Evolutionary conservation across 2,797 vertebrate genomes (phyloP).

Genomic region (Lemur catta): DNA sequence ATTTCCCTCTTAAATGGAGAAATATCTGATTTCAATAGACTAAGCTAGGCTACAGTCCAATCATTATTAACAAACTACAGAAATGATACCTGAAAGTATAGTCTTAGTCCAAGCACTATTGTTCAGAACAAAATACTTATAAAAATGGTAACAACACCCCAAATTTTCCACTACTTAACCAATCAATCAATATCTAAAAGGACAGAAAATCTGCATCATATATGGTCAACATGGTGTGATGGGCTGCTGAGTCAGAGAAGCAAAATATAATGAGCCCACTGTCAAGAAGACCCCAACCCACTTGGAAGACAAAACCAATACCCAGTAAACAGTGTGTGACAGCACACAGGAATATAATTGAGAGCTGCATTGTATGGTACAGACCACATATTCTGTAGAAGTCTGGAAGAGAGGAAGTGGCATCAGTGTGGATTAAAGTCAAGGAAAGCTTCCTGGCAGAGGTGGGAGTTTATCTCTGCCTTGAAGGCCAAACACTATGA

Average conservation of each 20-base stretch:
- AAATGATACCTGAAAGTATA: not conserved
- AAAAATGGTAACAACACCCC: not conserved
- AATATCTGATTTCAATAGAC: not conserved
- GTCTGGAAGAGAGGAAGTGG: not conserved
- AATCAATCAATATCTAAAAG: not conserved
- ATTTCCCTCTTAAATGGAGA: not conserved
- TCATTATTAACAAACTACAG: not conserved
- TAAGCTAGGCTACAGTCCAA: not conserved
- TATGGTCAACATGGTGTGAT: not conserved
- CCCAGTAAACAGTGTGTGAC: not conserved
- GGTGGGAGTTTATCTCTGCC: not conserved
- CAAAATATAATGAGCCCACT: not conserved
- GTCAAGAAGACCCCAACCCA: not conserved
- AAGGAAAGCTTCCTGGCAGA: not conserved
- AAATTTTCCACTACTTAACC: not conserved
- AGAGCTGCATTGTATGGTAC: not conserved
- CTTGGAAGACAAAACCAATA: not conserved
- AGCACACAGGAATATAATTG: not conserved
- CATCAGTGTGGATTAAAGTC: not conserved
- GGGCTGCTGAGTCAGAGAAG: not conserved
- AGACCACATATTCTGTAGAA: not conserved
- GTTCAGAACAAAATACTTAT: not conserved
- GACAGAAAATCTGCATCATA: not conserved
- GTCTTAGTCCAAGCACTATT: not conserved
- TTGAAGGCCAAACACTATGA: not conserved